A percentile compares a stretch with the other conserved stretches of the same genome.
Evolutionary conservation across 2,113 vertebrate species (phyloP).

Genomic region (Hucho hucho): DNA sequence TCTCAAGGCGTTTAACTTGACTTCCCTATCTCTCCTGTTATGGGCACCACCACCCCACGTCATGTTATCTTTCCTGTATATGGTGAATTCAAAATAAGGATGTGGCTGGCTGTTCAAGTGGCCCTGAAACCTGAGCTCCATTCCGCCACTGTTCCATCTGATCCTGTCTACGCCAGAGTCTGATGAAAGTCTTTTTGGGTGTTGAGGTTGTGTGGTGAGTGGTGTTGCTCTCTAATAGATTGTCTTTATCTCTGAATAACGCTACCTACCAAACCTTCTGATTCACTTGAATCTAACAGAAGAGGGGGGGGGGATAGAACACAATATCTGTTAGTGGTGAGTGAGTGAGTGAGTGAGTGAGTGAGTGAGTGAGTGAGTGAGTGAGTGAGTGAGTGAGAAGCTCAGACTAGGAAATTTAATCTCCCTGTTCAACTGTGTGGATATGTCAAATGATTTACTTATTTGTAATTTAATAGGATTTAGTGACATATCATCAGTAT

Average conservation of each 20-base stretch:
- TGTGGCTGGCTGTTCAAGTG: constrained; percentile 21
- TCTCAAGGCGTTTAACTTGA: neutral
- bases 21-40: neutral
- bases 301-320: constrained; percentile 20
- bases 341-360: neutral
- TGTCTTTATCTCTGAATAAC: constrained; percentile 62
- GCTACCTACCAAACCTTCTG: constrained; percentile 47
- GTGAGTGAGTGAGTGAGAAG: neutral
- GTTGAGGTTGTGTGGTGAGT: constrained; percentile 67
- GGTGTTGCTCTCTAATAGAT: constrained; percentile 51
- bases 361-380: too few species aligned
- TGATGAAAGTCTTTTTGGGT: constrained; percentile 54
- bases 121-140: constrained; percentile 38
- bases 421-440: neutral
- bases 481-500: neutral
- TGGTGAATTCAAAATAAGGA: constrained; percentile 58
- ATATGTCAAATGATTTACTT: neutral
- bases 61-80: constrained; percentile 52
- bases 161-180: constrained; percentile 34
- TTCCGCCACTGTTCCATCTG: constrained; percentile 52
- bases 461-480: neutral
- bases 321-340: neutral
- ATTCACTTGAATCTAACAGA: constrained; percentile 24
- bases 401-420: too few species aligned
- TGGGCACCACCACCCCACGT: neutral